Conservation (phyloP, 35 echinoderm and acorn worm species). For the Apostichopus japonicus region DNA sequence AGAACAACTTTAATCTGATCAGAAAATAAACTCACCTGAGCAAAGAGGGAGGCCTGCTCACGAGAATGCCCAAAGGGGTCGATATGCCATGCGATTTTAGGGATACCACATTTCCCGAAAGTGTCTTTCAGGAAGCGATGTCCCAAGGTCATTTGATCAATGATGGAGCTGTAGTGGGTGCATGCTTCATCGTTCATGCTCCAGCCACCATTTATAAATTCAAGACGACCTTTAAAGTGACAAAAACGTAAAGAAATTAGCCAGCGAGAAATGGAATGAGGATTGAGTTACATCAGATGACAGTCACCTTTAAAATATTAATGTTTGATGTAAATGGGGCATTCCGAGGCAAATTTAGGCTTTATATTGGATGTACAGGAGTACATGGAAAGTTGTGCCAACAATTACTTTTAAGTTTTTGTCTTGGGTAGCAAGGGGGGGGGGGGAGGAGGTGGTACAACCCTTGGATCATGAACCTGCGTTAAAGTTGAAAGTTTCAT, state of each 20-base stretch:
- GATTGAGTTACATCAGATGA: neutral
- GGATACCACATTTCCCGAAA: slow-evolving; percentile 89
- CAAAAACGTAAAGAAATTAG: slow-evolving; percentile 1
- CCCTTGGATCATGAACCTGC: too few relatives aligned
- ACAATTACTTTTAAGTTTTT: too few relatives aligned
- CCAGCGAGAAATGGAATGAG: neutral
- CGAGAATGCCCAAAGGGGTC: slow-evolving; percentile 98
- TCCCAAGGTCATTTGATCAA: slow-evolving; percentile 96
- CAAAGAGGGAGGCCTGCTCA: slow-evolving; percentile 94
- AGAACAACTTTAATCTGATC: too few relatives aligned
- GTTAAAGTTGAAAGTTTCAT: too few relatives aligned
- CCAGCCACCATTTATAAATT: slow-evolving; percentile 99
- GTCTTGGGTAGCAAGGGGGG: too few relatives aligned
- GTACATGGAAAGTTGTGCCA: too few relatives aligned
- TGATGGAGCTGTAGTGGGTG: slow-evolving; percentile 98
- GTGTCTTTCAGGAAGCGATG: slow-evolving; percentile 87
- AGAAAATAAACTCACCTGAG: slow-evolving; percentile 71
- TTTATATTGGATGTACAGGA: too few relatives aligned
- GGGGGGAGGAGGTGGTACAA: too few relatives aligned
- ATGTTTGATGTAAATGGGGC: too few relatives aligned
- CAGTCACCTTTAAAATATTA: too few relatives aligned
- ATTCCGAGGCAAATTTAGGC: too few relatives aligned
- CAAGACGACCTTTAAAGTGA: slow-evolving; percentile 73
- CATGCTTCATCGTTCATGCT: slow-evolving; percentile 99
- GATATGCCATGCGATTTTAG: slow-evolving; percentile 89